Conservation (phyloP, 1,140 invertebrate genomes). For the Penaeus vannamei region DNA sequence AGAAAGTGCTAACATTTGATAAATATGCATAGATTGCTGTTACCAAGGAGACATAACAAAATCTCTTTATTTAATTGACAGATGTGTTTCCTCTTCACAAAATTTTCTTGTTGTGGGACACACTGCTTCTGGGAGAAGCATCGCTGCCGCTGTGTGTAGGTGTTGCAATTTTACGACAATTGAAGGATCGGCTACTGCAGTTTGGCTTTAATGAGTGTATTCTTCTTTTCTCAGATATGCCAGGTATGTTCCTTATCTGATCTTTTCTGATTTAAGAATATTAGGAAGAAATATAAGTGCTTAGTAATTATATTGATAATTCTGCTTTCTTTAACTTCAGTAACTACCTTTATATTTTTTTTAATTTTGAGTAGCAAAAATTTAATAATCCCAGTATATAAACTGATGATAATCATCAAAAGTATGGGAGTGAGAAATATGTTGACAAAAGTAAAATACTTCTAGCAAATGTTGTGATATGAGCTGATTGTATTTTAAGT, state of each 20-base stretch:
- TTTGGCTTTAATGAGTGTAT: conserved; percentile 99
- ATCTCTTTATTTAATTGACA: conserved; percentile 70
- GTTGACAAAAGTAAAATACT: too few relatives aligned
- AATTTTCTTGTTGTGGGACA: conserved; percentile 98
- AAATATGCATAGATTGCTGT: neutral
- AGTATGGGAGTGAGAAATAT: too few relatives aligned
- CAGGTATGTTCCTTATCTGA: conserved; percentile 74
- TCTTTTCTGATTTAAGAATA: conserved; percentile 16
- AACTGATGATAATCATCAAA: too few relatives aligned
- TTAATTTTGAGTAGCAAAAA: too few relatives aligned
- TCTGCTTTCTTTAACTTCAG: too few relatives aligned
- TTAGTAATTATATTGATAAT: too few relatives aligned
- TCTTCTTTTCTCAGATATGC: conserved; percentile 95
- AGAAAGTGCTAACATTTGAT: neutral
- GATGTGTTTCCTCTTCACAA: conserved; percentile 98
- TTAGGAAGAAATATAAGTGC: neutral
- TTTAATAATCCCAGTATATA: too few relatives aligned
- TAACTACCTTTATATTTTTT: too few relatives aligned
- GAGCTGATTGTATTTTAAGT: too few relatives aligned
- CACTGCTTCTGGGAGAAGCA: conserved; percentile 91
- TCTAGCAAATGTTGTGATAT: too few relatives aligned
- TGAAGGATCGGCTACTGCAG: conserved; percentile 85
- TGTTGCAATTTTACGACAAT: conserved; percentile 91
- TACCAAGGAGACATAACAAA: neutral
- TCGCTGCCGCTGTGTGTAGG: conserved; percentile 97